Percentiles rank a stretch among this genome's conserved stretches.
phyloP scores from a whole-genome alignment of 2,113 vertebrate species.

The Ahaetulla prasina region DNA sequence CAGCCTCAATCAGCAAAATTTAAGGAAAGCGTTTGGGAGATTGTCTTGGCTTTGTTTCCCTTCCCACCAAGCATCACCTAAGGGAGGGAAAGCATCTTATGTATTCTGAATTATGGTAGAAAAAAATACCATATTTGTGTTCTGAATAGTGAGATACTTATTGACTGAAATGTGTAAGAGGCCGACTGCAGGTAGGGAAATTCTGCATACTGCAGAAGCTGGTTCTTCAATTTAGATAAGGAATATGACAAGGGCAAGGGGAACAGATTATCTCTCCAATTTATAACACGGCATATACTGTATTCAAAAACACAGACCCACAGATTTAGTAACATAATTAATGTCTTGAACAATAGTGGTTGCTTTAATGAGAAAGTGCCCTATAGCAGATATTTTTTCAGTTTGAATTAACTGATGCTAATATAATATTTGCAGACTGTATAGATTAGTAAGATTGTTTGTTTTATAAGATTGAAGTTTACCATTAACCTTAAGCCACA shows the following conservation, averaged over 20 bases:
- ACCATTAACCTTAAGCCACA: background rate
- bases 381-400: background rate
- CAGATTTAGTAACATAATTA: background rate
- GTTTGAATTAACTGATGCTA: background rate
- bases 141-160: background rate
- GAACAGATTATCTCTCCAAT: background rate
- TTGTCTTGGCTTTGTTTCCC: background rate
- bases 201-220: background rate
- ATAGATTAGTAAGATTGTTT: background rate
- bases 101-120: background rate
- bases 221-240: background rate
- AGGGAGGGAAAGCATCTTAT: background rate
- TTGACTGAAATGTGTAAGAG: background rate
- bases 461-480: slow-evolving; percentile 7
- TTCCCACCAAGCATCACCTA: background rate
- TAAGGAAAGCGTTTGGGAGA: background rate
- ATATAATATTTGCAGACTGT: background rate
- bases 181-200: background rate
- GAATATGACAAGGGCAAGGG: background rate
- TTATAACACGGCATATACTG: background rate
- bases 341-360: background rate
- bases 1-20: background rate
- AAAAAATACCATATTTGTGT: background rate
- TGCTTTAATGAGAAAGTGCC: background rate
- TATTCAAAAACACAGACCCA: background rate